Base-by-base conservation (phyloP, 1,140 invertebrate species). In the Aphelenchoides fujianensis region DNA sequence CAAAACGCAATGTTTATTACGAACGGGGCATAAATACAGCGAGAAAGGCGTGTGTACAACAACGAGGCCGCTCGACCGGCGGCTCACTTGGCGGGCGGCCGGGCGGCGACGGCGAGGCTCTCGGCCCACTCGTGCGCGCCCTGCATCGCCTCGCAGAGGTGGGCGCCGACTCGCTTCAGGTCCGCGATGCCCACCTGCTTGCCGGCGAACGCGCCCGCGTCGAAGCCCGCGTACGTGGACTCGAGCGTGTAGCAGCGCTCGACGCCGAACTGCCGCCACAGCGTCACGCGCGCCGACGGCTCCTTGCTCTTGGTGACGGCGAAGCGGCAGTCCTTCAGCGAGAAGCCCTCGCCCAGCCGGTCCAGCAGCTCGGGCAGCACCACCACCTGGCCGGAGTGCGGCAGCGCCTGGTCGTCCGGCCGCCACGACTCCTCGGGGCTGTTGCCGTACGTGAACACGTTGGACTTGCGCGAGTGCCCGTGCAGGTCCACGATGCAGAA, bases 401-500 rank as follows among this genome's bases (percentile, higher is more conserved):
- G 64, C 68, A 83, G 84, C 30, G 81, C 83, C 31, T 83, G 74
- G 78, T 87, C 86, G 16, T 54, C 72, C 5, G 73, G 69, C 71
- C 82, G 82, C 86, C 86, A 87, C 12, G 86, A 87, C 62, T 84
- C 86, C 30, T 74, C 68, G 3, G 88, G 89, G 75, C 90, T 91
- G 85, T 92, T 94, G 34, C 92, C 92, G 84, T 92, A 93, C 72
- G 93, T 87, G 87, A 94, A 94, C 54, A 92, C 90, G 82, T 94
- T 94, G 86, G 92, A 92, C 82, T 90, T 88, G 36, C 91, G 87
- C 27, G 92, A 94, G 85, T 94, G 92, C 1, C 92, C 92, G 85
- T 94, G 92, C 79, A 91, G 91, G 86, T 94, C 92, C 85, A 94
- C 94, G 83, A 92, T 96, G 87, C 96, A 90, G 70, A 92, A 90